Base-by-base conservation (phyloP, 1,140 invertebrate genomes). In the Schlechtendalia chinensis region DNA sequence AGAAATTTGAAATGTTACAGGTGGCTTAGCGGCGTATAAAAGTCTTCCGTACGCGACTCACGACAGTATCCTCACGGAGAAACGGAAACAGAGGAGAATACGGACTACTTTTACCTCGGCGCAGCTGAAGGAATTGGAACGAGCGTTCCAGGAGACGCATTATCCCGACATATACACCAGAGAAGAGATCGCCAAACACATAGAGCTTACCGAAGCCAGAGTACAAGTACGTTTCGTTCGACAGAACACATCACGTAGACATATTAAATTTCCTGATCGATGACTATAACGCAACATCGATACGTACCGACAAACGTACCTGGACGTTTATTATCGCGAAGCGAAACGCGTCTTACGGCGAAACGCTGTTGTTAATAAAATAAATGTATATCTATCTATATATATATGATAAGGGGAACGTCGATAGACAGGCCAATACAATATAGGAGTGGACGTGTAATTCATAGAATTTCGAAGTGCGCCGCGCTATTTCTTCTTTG, bases 111-210 rank as follows among this genome's bases (percentile, higher is more conserved):
- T 98, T 87, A 98, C 96, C 14, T 96, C 95, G 24, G 94, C 93
- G 29, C 97, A 99, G 87, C 89, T 98, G 53, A 98, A 97, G 87
- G 97, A 99, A 87, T 87, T 98, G 82, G 97, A 99, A 88, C 89
- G 95, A 85, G 95, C 96, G 82, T 99, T 98, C 87, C 92, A 95
- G 86, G 96, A 98, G 86, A 98, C 97, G 10, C 97, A 99, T 86
- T 99, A 99, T 88, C 97, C 97, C 17, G 97, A 99, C 87, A 98
- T 99, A 84, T 98, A 98, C 87, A 98, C 96, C n/a, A 88, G 97
- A 82, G 97, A 99, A 86, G 97, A 99, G 87, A 97, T 99, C 82
- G 97, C 97, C 45, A 95, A 97, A 91, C 96, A 97, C 87, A 97
- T 98, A 83, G 96, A 98, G 87, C 90, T 99, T 80, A 98, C 97